Evolutionary conservation across 1,140 invertebrate genomes (phyloP).

Genomic region (Agrypnia vestita): DNA sequence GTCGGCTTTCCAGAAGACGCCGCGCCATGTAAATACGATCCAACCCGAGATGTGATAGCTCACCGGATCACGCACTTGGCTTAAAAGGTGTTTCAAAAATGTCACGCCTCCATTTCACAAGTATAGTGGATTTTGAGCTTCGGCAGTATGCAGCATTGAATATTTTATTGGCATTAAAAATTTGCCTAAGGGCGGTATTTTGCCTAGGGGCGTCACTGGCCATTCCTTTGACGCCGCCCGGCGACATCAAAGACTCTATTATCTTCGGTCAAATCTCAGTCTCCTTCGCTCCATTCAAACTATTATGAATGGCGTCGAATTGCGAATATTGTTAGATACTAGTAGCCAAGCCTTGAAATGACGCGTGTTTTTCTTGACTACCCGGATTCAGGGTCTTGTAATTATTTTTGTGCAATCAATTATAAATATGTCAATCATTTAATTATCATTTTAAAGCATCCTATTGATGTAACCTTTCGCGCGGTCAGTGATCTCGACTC

Average conservation of each 20-base stretch:
- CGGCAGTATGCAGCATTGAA: not conserved
- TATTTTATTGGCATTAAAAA: conserved; percentile 14
- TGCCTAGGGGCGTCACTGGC: conserved; percentile 18
- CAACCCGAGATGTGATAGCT: conserved; percentile 1
- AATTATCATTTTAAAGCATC: conserved; percentile 21
- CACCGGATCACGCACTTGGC: conserved; percentile 1
- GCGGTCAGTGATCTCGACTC: conserved; percentile 19
- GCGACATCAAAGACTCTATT: conserved; percentile 35
- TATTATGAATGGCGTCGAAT: no score
- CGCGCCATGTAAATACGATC: conserved; percentile 8
- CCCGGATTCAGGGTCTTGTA: no score
- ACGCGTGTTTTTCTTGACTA: no score
- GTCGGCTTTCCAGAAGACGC: conserved; percentile 36
- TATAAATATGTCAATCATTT: no score
- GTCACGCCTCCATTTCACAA: not conserved
- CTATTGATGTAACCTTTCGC: conserved; percentile 18
- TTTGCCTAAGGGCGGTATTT: not conserved
- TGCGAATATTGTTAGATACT: no score
- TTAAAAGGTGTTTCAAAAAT: conserved; percentile 12
- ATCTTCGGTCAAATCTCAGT: conserved; percentile 11
- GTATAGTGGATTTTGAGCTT: not conserved
- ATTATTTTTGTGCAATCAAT: no score
- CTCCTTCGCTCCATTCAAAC: no score
- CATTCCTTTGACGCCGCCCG: conserved; percentile 28
- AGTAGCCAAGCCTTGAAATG: no score